These are phyloP conservation scores for Philereme vetulata DNA, from an alignment of 2,888 invertebrate genomes.

Conservation along the genomic window DNA sequence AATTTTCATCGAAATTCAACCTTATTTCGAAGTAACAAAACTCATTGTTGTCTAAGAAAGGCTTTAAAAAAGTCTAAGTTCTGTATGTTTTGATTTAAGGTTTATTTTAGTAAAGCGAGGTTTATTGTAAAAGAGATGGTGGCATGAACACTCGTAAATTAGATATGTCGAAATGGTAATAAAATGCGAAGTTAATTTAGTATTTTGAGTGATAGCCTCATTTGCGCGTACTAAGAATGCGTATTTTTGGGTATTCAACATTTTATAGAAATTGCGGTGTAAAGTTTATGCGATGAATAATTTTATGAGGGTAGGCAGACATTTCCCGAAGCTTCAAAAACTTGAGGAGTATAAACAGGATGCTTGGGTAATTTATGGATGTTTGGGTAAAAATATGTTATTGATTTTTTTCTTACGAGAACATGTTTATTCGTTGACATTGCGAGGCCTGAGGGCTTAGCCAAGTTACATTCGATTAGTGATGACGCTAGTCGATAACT, in stretches of 20 bases:
- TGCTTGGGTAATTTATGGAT: too few relatives aligned
- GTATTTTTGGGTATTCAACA: constrained; percentile 3
- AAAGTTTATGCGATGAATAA: neutral
- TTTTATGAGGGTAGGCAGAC: neutral
- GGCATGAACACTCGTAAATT: constrained; percentile 34
- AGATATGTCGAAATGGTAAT: constrained; percentile 38
- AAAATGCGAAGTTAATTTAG: constrained; percentile 34
- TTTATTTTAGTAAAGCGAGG: constrained; percentile 8
- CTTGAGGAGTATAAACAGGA: too few relatives aligned
- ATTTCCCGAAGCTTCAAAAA: too few relatives aligned
- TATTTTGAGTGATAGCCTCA: constrained; percentile 29
- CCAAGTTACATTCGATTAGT: too few relatives aligned
- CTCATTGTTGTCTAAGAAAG: neutral
- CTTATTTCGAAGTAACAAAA: constrained; percentile 15
- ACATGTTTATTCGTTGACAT: too few relatives aligned
- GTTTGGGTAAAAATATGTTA: too few relatives aligned
- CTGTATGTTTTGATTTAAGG: neutral
- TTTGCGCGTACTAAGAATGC: constrained; percentile 28
- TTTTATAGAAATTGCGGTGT: constrained; percentile 12
- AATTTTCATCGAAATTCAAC: constrained; percentile 20
- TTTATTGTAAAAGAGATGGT: constrained; percentile 24
- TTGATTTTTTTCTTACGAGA: too few relatives aligned
- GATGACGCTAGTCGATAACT: too few relatives aligned
- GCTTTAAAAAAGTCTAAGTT: constrained; percentile 7
- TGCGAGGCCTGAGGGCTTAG: too few relatives aligned